These are phyloP conservation scores for Ptychochromis oligacanthus DNA, from an alignment of 2,113 vertebrate genomes.

Conservation along the genomic window DNA sequence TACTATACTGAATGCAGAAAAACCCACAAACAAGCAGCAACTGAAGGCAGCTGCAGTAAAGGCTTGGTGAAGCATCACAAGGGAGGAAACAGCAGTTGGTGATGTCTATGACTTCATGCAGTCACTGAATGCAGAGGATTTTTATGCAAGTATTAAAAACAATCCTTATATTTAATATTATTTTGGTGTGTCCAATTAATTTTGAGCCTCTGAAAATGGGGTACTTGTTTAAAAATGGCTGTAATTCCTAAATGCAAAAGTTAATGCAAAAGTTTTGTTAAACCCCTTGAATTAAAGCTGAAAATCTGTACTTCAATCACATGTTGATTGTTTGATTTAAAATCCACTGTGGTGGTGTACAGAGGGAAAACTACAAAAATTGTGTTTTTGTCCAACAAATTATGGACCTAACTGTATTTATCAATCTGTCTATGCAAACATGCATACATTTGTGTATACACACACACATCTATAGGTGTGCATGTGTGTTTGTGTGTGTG, in stretches of 20 bases:
- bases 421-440: background rate
- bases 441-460: no score
- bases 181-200: background rate
- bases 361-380: background rate
- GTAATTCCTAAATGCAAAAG: background rate
- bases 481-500: no score
- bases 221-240: background rate
- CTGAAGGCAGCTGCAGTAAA: background rate
- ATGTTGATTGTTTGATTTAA: background rate
- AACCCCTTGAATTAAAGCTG: background rate
- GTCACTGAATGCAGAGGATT: background rate
- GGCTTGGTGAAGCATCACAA: background rate
- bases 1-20: background rate
- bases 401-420: background rate
- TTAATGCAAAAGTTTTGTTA: background rate
- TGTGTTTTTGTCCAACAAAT: background rate
- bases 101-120: background rate
- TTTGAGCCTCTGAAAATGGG: background rate
- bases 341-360: background rate
- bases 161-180: no score
- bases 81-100: background rate
- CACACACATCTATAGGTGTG: background rate
- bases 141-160: background rate
- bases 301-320: background rate
- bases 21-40: background rate